Evolutionary conservation across 2,888 invertebrate species (phyloP), one percentile per base, ranked within the genome.

Genomic region (Eupithecia abbreviata): DNA sequence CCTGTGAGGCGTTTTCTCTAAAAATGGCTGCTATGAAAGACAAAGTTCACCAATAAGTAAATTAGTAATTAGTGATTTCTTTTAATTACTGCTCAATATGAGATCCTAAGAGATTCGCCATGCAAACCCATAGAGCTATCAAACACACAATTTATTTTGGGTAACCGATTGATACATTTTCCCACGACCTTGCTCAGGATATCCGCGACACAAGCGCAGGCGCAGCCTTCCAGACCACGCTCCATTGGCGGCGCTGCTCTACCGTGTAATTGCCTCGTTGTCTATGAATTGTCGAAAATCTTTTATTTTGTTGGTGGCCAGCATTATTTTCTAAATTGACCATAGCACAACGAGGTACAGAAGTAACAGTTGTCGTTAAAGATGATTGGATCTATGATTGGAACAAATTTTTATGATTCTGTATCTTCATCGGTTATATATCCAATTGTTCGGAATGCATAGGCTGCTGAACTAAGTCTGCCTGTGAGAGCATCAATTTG

Each of bases 221-320:
- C 76, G 66, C 72, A 74, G 66, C 42, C 68, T 74, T 80, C 66
- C 67, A 82, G 81, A 83, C 78, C 83, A 86, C 86, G 90, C 85
- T 89, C 83, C 84, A 90, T 88, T 88, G 87, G 84, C 82, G 83
- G 76, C 80, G 80, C 86, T 84, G 82, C 75, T 87, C 85, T 83
- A 88, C 88, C 91, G 84, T 89, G 86, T 89, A 88, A 92, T 92
- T 89, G 82, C 84, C 86, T 88, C 76, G 85, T 89, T 90, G 82
- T 82, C 82, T 77, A 79, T 80, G 71, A 82, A 81, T 80, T 82
- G 79, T 78, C 71, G 78, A 49, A 68, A 67, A 77, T 80, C 55
- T 73, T 47, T 30, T 79, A 71, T 79, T 83, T 82, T 77, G 77
- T 77, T 81, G 66, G 42, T 66, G 0, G 30, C 15, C n/a, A 43